Evolutionary conservation across 1,140 invertebrate species (phyloP).

Genomic region (Hypothenemus hampei): DNA sequence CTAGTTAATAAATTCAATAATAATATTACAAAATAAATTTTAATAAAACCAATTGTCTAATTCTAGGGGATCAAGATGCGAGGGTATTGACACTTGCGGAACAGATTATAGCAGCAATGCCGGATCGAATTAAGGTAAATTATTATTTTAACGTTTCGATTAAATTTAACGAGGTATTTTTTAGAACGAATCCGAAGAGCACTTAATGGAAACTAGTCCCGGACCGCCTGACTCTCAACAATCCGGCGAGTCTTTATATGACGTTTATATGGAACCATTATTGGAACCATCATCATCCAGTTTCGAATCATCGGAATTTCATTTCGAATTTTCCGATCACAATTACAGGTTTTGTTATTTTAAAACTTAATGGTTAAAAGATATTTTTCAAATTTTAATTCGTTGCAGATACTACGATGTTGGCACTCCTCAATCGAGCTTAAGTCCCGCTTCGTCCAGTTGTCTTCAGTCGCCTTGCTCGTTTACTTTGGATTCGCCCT

Average conservation of each 20-base stretch:
- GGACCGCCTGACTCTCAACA: slow-evolving; percentile 41
- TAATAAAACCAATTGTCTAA: neutral
- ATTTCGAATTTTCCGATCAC: slow-evolving; percentile 74
- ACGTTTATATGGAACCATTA: slow-evolving; percentile 63
- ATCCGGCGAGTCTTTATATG: slow-evolving; percentile 47
- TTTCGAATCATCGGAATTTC: slow-evolving; percentile 62
- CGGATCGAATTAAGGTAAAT: slow-evolving; percentile 91
- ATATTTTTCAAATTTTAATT: too few relatives aligned
- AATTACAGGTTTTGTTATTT: slow-evolving; percentile 78
- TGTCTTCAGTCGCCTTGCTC: slow-evolving; percentile 65
- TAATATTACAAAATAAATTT: too few relatives aligned
- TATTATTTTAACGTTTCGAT: neutral
- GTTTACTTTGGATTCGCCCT: slow-evolving; percentile 71
- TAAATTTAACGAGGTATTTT: slow-evolving; percentile 16
- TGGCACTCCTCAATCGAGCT: slow-evolving; percentile 67
- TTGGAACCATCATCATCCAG: slow-evolving; percentile 56
- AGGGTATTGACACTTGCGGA: slow-evolving; percentile 91
- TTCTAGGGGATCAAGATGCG: slow-evolving; percentile 84
- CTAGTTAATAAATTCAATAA: too few relatives aligned
- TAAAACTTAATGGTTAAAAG: too few relatives aligned
- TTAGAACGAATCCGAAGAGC: slow-evolving; percentile 61
- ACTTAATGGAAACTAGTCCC: slow-evolving; percentile 50
- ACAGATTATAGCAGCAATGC: slow-evolving; percentile 96
- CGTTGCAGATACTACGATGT: slow-evolving; percentile 63
- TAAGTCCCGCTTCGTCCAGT: slow-evolving; percentile 67